phyloP scores from a whole-genome alignment of 2,113 vertebrate genomes.

The Oryzias melastigma region DNA sequence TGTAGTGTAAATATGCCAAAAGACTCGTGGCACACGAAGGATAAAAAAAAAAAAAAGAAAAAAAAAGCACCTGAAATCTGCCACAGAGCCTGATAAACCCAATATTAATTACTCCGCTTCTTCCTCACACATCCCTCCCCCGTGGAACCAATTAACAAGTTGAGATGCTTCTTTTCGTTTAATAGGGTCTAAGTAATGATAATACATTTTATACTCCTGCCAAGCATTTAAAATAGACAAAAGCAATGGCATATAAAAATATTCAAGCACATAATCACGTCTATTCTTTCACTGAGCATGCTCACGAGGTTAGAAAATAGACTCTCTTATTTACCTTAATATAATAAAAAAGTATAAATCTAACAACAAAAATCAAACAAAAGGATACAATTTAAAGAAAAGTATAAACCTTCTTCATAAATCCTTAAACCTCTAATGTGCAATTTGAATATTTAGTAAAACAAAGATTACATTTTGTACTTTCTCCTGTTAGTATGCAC shows the following conservation, averaged over 20 bases:
- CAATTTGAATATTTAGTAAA: too few species aligned
- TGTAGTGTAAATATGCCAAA: slow-evolving; percentile 55
- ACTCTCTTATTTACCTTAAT: slow-evolving; percentile 14
- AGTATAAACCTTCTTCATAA: too few species aligned
- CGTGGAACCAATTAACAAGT: slow-evolving; percentile 74
- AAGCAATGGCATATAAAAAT: slow-evolving; percentile 39
- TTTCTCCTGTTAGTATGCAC: too few species aligned
- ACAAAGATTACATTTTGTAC: too few species aligned
- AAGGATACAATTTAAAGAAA: too few species aligned
- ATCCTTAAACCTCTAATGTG: too few species aligned
- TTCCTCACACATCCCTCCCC: slow-evolving; percentile 66
- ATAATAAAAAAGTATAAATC: slow-evolving; percentile 6
- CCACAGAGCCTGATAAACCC: slow-evolving; percentile 62
- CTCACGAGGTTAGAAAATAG: slow-evolving; percentile 27
- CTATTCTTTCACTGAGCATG: slow-evolving; percentile 36
- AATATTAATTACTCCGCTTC: slow-evolving; percentile 72
- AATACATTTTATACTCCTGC: slow-evolving; percentile 73
- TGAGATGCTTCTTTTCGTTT: slow-evolving; percentile 73
- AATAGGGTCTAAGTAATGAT: slow-evolving; percentile 76
- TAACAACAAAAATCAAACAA: slow-evolving; percentile 1
- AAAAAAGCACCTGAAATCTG: slow-evolving; percentile 32
- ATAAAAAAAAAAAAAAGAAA: slow-evolving; percentile 32
- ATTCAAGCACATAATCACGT: slow-evolving; percentile 24
- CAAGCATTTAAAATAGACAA: slow-evolving; percentile 66
- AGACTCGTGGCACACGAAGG: slow-evolving; percentile 48